A percentile compares a stretch with the other conserved stretches of the same genome.
These are phyloP conservation scores for Oscheius sp. DNA, from an alignment of 1,140 invertebrate species.

Conservation along the genomic window DNA sequence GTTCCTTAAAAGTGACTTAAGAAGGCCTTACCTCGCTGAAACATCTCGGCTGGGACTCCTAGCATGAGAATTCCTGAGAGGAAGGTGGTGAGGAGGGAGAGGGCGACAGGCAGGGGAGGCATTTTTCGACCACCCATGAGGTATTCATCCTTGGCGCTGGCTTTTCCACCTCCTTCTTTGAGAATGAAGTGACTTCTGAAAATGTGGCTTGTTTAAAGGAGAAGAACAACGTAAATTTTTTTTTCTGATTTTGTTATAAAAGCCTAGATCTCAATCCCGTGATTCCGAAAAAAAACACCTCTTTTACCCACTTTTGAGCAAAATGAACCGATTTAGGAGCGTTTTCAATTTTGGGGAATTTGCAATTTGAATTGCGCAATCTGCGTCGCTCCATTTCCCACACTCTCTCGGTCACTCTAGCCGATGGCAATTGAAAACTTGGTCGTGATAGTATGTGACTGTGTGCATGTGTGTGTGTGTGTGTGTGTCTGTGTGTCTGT, in stretches of 20 bases:
- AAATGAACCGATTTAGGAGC: no score
- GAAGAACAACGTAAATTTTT: background rate
- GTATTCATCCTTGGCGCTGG: constrained; percentile 52
- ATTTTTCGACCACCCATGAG: constrained; percentile 53
- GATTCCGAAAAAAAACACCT: constrained; percentile 3
- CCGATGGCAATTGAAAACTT: no score
- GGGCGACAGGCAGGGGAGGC: constrained; percentile 55
- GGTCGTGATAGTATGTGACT: no score
- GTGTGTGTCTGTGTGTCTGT: no score
- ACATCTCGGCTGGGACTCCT: constrained; percentile 55
- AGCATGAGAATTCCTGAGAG: constrained; percentile 52
- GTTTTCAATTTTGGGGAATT: no score
- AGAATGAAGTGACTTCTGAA: constrained; percentile 30
- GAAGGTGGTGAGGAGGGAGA: constrained; percentile 58
- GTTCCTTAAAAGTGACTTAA: background rate
- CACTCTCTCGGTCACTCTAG: no score
- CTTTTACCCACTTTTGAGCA: no score
- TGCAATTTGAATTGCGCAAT: no score
- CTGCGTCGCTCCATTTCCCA: no score
- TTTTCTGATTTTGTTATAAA: no score
- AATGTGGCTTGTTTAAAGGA: background rate
- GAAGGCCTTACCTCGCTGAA: constrained; percentile 39
- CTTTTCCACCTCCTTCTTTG: constrained; percentile 6
- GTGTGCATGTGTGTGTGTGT: no score
- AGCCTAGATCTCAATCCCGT: no score